Evolutionary conservation across 2,113 vertebrate species (phyloP).

Genomic region (Mastomys natalensis): DNA sequence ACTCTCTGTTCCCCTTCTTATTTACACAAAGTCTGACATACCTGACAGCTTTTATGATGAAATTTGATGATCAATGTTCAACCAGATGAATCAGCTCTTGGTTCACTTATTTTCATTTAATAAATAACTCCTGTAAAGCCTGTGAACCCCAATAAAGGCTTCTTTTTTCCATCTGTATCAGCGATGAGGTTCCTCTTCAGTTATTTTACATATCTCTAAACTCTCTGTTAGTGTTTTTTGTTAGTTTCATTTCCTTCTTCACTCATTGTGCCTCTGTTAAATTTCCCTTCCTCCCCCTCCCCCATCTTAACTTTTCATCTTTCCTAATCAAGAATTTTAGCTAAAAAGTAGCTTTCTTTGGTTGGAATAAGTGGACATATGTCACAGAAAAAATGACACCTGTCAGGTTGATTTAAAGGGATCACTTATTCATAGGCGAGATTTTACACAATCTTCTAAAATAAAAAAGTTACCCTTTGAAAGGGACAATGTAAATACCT

Average conservation of each 20-base stretch:
- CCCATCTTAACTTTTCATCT: neutral
- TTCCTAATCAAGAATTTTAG: neutral
- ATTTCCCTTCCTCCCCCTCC: rapidly evolving
- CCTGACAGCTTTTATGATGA: neutral
- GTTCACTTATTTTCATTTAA: neutral
- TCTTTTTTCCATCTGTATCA: rapidly evolving
- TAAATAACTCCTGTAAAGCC: neutral
- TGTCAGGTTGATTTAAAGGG: neutral
- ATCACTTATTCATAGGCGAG: too few species aligned
- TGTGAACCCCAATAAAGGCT: too few species aligned
- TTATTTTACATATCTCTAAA: neutral
- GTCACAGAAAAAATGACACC: neutral
- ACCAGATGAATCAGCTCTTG: neutral
- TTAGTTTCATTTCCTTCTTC: neutral
- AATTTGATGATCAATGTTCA: neutral
- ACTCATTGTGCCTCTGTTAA: neutral
- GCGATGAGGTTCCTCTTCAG: neutral
- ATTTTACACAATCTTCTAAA: neutral
- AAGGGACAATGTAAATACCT: neutral
- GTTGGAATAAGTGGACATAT: neutral
- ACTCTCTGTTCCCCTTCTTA: neutral
- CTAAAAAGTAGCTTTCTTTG: neutral
- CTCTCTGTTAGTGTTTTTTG: too few species aligned
- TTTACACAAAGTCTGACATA: neutral
- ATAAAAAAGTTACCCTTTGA: neutral